Percentiles rank a stretch among this genome's conserved stretches.
Conservation (phyloP, 2,113 vertebrate genomes). For the Rhinoderma darwinii region DNA sequence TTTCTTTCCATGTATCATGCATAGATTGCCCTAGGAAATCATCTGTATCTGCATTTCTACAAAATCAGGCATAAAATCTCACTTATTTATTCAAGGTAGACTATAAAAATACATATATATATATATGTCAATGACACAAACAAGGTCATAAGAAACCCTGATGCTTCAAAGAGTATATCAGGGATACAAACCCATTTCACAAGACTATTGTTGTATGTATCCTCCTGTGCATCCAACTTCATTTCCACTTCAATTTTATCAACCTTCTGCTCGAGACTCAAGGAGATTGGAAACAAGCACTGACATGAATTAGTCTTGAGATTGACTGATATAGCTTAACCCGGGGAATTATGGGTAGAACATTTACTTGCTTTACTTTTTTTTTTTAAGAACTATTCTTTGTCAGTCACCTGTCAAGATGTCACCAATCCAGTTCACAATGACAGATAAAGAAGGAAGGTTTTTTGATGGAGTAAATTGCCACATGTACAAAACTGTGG, state of each 20-base stretch:
- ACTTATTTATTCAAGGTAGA: slow-evolving; percentile 28
- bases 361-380: slow-evolving; percentile 65
- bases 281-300: slow-evolving; percentile 92
- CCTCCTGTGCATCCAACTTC: slow-evolving; percentile 91
- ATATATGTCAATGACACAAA: slow-evolving; percentile 78
- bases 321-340: slow-evolving; percentile 89
- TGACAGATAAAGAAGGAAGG: slow-evolving; percentile 73
- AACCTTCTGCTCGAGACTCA: slow-evolving; percentile 87
- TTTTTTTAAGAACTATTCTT: slow-evolving; percentile 60
- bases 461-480: slow-evolving; percentile 86
- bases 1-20: slow-evolving; percentile 43
- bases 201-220: slow-evolving; percentile 78
- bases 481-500: slow-evolving; percentile 71
- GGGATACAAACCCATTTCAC: slow-evolving; percentile 79
- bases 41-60: slow-evolving; percentile 39
- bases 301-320: slow-evolving; percentile 94
- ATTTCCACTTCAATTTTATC: slow-evolving; percentile 99
- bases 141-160: slow-evolving; percentile 83
- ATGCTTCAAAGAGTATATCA: slow-evolving; percentile 74
- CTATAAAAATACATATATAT: slow-evolving; percentile 48
- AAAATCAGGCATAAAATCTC: slow-evolving; percentile 40
- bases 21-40: slow-evolving; percentile 29
- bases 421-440: slow-evolving; percentile 71
- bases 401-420: slow-evolving; percentile 84
- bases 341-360: slow-evolving; percentile 81